phyloP scores from a whole-genome alignment of 2,888 invertebrate species.

The Nemotelus nigrinus region DNA sequence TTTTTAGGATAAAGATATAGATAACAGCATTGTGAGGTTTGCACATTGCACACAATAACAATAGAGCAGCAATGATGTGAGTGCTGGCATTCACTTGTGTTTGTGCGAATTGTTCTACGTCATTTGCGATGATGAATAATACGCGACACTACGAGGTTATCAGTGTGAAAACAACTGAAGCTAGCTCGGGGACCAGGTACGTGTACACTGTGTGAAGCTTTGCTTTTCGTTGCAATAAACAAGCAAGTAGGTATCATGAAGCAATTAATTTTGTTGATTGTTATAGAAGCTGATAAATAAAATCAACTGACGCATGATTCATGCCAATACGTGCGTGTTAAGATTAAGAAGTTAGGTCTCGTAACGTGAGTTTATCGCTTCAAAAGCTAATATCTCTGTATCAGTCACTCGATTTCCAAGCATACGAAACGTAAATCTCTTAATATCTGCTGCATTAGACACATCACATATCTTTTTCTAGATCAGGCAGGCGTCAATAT shows the following conservation, averaged over 20 bases:
- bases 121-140: slow-evolving; percentile 13
- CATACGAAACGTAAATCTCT: no score
- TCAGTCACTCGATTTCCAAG: background rate
- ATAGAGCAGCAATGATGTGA: background rate
- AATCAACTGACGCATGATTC: background rate
- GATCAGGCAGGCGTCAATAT: no score
- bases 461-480: no score
- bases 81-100: background rate
- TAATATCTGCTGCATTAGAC: no score
- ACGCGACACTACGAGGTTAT: slow-evolving; percentile 9
- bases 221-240: background rate
- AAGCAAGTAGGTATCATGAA: background rate
- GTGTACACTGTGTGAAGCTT: no score
- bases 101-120: background rate
- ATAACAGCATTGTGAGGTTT: no score
- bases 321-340: no score
- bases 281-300: slow-evolving; percentile 19
- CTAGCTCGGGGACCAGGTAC: background rate
- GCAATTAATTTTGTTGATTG: slow-evolving; percentile 27
- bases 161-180: background rate
- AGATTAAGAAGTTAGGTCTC: no score
- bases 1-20: background rate
- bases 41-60: no score
- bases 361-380: no score
- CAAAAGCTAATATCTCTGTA: no score